Percentiles rank a stretch among this genome's conserved stretches.
Conservation (phyloP, 2,113 vertebrate genomes). For the Malurus cyaneus region DNA sequence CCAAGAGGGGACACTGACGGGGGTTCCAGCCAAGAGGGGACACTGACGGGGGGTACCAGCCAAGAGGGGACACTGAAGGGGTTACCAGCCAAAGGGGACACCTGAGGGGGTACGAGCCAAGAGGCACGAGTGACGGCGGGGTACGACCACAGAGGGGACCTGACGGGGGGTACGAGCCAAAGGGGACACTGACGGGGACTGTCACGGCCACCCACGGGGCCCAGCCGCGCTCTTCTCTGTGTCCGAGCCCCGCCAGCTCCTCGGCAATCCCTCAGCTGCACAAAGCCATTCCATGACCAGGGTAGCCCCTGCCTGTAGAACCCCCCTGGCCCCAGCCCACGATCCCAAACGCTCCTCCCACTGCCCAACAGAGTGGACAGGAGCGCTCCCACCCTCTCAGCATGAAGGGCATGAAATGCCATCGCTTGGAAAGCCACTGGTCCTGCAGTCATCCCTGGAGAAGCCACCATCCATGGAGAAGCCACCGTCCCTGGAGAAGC, state of each 20-base stretch:
- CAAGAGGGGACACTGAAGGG: too few relatives aligned
- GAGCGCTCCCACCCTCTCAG: accelerated
- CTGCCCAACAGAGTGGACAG: background rate
- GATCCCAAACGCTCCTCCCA: background rate
- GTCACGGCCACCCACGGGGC: accelerated
- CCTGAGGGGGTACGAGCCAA: too few relatives aligned
- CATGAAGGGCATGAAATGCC: accelerated
- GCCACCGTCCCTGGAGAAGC: too few relatives aligned
- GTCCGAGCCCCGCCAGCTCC: background rate
- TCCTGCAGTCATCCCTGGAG: background rate
- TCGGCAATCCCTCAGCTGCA: background rate
- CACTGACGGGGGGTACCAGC: too few relatives aligned
- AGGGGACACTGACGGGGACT: background rate
- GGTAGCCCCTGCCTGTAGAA: background rate
- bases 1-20: too few relatives aligned
- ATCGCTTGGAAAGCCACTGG: accelerated
- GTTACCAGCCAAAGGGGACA: too few relatives aligned
- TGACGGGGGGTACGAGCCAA: too few relatives aligned
- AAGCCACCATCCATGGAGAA: too few relatives aligned
- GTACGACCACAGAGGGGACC: too few relatives aligned
- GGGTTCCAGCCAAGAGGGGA: too few relatives aligned
- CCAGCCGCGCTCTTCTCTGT: background rate
- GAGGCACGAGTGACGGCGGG: too few relatives aligned
- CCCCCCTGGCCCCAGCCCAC: accelerated
- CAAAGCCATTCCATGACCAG: background rate